A percentile compares a stretch with the other conserved stretches of the same genome.
These are phyloP conservation scores for Podarcis lilfordi DNA, from an alignment of 2,797 vertebrate genomes.

Conservation along the genomic window DNA sequence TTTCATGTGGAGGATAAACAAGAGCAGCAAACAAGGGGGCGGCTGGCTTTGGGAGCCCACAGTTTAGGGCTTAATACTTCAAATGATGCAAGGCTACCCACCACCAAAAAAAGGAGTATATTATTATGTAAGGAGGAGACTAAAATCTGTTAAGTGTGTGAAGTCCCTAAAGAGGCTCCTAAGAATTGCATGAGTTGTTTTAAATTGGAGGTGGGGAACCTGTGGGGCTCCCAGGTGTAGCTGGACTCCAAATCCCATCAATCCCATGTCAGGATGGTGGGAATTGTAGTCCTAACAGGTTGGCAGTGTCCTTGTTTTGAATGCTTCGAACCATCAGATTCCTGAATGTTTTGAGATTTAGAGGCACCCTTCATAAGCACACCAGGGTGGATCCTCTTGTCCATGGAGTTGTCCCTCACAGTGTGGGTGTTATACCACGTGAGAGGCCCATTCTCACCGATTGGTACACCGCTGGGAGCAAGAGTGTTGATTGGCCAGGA, in stretches of 20 bases:
- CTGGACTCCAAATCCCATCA: too few relatives aligned
- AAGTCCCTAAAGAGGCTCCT: too few relatives aligned
- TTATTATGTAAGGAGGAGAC: too few relatives aligned
- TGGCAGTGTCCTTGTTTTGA: too few relatives aligned
- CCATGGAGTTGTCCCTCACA: too few relatives aligned
- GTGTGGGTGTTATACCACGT: neutral
- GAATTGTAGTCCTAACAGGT: too few relatives aligned
- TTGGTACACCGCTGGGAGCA: neutral
- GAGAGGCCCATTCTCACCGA: neutral
- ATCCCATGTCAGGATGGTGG: too few relatives aligned
- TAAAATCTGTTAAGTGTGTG: too few relatives aligned
- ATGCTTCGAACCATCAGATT: neutral
- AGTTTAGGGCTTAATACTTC: slow-evolving; percentile 34
- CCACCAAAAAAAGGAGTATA: too few relatives aligned
- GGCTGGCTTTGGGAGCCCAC: slow-evolving; percentile 26
- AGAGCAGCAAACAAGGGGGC: slow-evolving; percentile 50
- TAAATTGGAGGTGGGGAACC: too few relatives aligned
- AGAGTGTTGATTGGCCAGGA: neutral
- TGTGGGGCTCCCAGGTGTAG: too few relatives aligned
- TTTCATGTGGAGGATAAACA: slow-evolving; percentile 71
- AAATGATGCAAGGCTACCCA: neutral
- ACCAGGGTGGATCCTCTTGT: neutral
- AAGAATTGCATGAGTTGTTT: too few relatives aligned
- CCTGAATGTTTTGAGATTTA: neutral
- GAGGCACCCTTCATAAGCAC: neutral